Conservation (phyloP, 2,888 invertebrate species). For the Lepidocyrtinus sp. region DNA sequence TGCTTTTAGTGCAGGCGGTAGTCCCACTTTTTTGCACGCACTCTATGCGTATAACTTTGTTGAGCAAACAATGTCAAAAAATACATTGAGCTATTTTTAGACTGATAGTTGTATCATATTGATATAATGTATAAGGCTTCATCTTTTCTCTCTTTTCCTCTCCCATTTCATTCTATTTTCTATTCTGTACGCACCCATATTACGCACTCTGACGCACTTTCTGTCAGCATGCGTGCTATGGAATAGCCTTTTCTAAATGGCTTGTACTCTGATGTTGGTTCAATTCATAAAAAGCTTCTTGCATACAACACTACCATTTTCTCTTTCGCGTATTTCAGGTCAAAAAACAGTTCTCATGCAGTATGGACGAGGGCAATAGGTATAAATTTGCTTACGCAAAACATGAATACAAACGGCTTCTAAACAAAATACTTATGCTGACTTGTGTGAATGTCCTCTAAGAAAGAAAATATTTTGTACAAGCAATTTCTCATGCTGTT, state of each 20-base stretch:
- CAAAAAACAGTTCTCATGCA: too few relatives aligned
- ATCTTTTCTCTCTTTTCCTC: not conserved
- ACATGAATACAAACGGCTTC: too few relatives aligned
- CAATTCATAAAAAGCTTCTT: constrained; percentile 21
- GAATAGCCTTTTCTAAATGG: too few relatives aligned
- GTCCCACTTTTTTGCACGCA: constrained; percentile 14
- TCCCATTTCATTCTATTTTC: constrained; percentile 13
- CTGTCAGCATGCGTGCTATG: constrained; percentile 25
- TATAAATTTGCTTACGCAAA: too few relatives aligned
- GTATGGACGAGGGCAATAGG: too few relatives aligned
- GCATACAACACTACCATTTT: too few relatives aligned
- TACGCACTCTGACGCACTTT: constrained; percentile 37
- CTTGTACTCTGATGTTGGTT: not conserved
- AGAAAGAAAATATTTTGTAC: too few relatives aligned
- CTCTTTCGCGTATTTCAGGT: too few relatives aligned
- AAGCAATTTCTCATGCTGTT: too few relatives aligned
- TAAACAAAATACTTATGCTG: too few relatives aligned
- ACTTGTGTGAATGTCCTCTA: too few relatives aligned
- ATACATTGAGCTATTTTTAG: not conserved
- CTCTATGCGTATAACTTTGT: not conserved
- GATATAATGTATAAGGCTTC: not conserved
- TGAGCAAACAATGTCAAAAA: not conserved
- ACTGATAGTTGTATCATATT: not conserved
- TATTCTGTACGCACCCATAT: constrained; percentile 22
- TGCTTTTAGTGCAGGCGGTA: not conserved